Evolutionary conservation across 1,140 invertebrate species (phyloP), one percentile per base, ranked within the genome.

Genomic region (Cephus cinctus): DNA sequence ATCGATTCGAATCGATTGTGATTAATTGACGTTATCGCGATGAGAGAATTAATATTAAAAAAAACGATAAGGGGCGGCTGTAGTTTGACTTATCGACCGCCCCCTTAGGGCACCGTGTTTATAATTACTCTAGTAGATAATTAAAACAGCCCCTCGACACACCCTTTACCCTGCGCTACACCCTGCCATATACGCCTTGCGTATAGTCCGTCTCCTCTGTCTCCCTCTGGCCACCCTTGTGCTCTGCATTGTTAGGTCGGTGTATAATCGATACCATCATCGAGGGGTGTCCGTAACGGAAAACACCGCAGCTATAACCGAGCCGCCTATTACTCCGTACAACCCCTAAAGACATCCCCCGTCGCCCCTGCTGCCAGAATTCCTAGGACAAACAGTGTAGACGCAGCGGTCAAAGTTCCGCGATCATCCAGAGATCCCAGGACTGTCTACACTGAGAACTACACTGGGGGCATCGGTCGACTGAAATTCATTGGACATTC

Each of bases 261-360:
- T 70, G 66, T 69, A 71, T 73, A 73, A 73, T 73, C 70, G 67
- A 73, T 73, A 73, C 50, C 57, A 58, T 56, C 63, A 67, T 65
- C 56, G 56, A 61, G 63, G 67, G 67, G 59, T 61, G 16, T 59
- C 36, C 52, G 55, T 63, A 67, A 69, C 62, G 51, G 63, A 63
- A 67, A 69, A 68, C 61, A 66, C 62, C 59, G 19, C 23, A 41
- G 20, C 34, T 44, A 50, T 23, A 48, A 55, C 20, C 36, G 34
- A 14, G 25, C 0, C n/a, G 11, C 8, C 25, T 47, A 18, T 36
- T 36, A 23, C 38, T 1, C 43, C 43, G 20, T 39, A 58, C 47
- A 44, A 40, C 56, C 51, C 14, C 32, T 5, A 43, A 52, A 56
- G 43, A 43, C n/a, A n/a, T n/a, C n/a, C n/a, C n/a, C n/a, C n/a